Evolutionary conservation across 2,888 invertebrate species (phyloP).

Genomic region (Sialis lutaria): DNA sequence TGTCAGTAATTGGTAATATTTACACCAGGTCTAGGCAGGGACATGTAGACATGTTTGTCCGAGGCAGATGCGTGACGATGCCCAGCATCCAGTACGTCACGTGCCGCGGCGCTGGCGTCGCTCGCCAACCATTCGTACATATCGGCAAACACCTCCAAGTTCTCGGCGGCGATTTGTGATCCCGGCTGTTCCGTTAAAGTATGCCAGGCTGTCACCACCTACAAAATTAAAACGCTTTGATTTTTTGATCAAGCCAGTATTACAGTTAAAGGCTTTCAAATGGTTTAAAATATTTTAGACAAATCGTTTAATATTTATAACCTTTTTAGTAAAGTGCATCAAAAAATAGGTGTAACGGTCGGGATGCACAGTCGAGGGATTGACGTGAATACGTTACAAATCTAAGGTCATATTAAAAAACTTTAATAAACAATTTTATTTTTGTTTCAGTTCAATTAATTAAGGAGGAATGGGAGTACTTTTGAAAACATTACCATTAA

Average conservation of each 20-base stretch:
- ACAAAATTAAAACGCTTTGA: neutral
- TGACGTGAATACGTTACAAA: no score
- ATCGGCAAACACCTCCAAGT: constrained; percentile 86
- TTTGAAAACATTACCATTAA: no score
- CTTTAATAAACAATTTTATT: no score
- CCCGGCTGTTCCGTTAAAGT: constrained; percentile 81
- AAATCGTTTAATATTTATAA: neutral
- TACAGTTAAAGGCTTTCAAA: neutral
- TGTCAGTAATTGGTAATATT: constrained; percentile 19
- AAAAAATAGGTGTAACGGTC: no score
- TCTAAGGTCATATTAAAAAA: no score
- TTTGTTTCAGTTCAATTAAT: neutral
- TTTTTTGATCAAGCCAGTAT: neutral
- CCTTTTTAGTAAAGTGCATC: no score
- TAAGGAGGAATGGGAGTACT: no score
- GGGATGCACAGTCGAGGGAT: no score
- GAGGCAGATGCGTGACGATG: constrained; percentile 31
- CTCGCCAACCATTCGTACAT: constrained; percentile 91
- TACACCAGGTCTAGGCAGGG: constrained; percentile 87
- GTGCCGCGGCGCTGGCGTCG: constrained; percentile 79
- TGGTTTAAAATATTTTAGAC: neutral
- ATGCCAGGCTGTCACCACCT: constrained; percentile 77
- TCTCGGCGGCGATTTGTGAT: constrained; percentile 92
- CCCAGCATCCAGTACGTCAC: constrained; percentile 72
- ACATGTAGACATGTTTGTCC: constrained; percentile 76